Base-by-base conservation (phyloP, 2,888 invertebrate genomes). In the Caenorhabditis doughertyi region DNA sequence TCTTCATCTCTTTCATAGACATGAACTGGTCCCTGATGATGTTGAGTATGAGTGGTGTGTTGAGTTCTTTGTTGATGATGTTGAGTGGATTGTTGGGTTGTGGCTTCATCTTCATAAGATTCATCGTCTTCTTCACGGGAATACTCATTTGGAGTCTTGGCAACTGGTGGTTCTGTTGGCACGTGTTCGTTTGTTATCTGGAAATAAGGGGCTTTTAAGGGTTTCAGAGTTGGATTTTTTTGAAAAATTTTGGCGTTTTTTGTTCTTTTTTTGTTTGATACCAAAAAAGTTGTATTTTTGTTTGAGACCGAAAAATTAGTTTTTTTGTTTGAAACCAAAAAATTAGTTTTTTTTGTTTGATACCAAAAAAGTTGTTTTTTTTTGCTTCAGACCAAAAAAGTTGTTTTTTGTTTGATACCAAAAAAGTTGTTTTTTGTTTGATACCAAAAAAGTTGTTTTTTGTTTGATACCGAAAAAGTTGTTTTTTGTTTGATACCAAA, bases 131-230 rank as follows among this genome's bases (percentile, higher is more conserved):
- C 81, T 49, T 84, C 79, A 27, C 83, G 73, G n/a, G 73, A 79
- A 23, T 76, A 79, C 35, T 79, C 81, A 44, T 84, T 70, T 49
- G 81, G 85, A 4, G 68, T 79, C 23, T 55, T 76, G 11, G 83
- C 82, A 3, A 70, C 77, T 35, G 87, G 87, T 55, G 87, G 86
- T 16, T 86, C 85, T 11, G 90, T 89, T 16, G 89, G 88, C 1
- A 91, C 62, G 79, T 91, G 91, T 56, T 90, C 86, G 56, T 89
- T 87, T 9, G 90, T 90, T 72, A 91, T 65, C 65, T 65, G 51
- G 13, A 65, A 51, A 39, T n/a, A n/a, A n/a, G n/a, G 4, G 18
- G 18, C 49, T 49, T 2, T 7, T 42, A 42, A 53, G 3, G 3
- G 11, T 21, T 53, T 25, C 8, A 53, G 8, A 27, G 13, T 27